A percentile compares a stretch with the other conserved stretches of the same genome.
Evolutionary conservation across 2,113 vertebrate genomes (phyloP).

Genomic region (Calidris pygmaea): DNA sequence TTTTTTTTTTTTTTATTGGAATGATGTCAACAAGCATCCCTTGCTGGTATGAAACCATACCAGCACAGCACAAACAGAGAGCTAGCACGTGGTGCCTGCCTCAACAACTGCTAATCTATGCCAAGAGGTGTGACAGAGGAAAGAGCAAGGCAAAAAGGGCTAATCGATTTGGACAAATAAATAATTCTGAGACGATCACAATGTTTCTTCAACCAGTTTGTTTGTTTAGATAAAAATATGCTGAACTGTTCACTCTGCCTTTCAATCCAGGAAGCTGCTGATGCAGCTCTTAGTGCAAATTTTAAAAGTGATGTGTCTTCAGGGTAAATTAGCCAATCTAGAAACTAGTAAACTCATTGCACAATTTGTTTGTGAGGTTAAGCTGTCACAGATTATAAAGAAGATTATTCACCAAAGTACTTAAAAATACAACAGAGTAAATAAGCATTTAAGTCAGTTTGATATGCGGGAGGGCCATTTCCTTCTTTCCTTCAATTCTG

Average conservation of each 20-base stretch:
- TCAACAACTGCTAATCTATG: neutral
- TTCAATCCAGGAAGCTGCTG: neutral
- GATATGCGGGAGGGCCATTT: neutral
- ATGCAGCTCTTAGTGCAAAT: neutral
- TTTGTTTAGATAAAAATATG: neutral
- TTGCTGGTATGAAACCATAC: neutral
- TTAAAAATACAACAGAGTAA: neutral
- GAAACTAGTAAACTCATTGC: neutral
- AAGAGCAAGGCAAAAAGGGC: neutral
- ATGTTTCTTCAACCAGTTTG: neutral
- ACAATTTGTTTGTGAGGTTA: neutral
- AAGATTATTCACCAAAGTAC: neutral
- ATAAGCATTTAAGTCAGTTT: neutral
- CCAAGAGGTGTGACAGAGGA: neutral
- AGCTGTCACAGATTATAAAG: neutral
- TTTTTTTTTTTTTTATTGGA: neutral
- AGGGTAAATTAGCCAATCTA: neutral
- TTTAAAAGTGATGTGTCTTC: neutral
- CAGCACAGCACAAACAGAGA: neutral
- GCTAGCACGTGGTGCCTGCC: rapidly evolving
- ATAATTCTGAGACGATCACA: neutral
- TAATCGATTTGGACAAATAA: neutral
- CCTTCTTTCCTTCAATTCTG: neutral
- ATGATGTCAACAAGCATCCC: neutral
- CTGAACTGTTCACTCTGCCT: neutral